phyloP scores from a whole-genome alignment of 2,888 invertebrate species.

The Dynastes maya region DNA sequence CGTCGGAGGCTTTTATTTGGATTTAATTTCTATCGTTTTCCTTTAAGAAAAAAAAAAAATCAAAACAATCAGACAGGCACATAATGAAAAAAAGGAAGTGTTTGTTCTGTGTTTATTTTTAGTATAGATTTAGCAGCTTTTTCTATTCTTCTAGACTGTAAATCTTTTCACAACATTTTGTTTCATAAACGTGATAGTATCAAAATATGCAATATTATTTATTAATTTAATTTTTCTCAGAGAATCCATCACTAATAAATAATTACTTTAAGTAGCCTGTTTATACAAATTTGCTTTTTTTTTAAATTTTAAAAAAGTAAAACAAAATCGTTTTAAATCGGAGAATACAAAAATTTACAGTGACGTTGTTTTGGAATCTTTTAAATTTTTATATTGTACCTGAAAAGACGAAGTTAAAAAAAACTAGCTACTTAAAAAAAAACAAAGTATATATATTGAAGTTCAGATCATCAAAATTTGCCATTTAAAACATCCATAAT shows the following conservation, averaged over 20 bases:
- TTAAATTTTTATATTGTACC: slow-evolving; percentile 43
- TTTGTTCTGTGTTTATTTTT: slow-evolving; percentile 54
- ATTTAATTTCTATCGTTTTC: slow-evolving; percentile 8
- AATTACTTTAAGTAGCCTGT: slow-evolving; percentile 52
- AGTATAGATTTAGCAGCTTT: slow-evolving; percentile 64
- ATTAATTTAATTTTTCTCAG: slow-evolving; percentile 47
- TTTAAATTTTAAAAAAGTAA: slow-evolving; percentile 20
- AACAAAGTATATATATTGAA: slow-evolving; percentile 31
- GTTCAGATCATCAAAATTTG: slow-evolving; percentile 37
- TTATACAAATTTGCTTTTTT: slow-evolving; percentile 35
- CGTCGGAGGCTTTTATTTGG: slow-evolving; percentile 23
- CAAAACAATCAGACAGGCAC: slow-evolving; percentile 21
- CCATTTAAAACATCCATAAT: slow-evolving; percentile 13
- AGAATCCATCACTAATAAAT: slow-evolving; percentile 30
- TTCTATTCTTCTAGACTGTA: slow-evolving; percentile 63
- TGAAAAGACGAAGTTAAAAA: slow-evolving; percentile 25
- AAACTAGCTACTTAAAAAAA: slow-evolving; percentile 26
- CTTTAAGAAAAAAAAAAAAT: not conserved
- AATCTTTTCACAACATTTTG: slow-evolving; percentile 58
- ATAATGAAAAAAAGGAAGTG: slow-evolving; percentile 32
- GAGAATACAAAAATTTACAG: no score
- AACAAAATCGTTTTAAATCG: no score
- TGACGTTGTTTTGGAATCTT: not conserved
- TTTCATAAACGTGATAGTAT: slow-evolving; percentile 61
- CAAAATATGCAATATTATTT: slow-evolving; percentile 53